Evolutionary conservation across 2,113 vertebrate genomes (phyloP).

Genomic region (Labrus mixtus): DNA sequence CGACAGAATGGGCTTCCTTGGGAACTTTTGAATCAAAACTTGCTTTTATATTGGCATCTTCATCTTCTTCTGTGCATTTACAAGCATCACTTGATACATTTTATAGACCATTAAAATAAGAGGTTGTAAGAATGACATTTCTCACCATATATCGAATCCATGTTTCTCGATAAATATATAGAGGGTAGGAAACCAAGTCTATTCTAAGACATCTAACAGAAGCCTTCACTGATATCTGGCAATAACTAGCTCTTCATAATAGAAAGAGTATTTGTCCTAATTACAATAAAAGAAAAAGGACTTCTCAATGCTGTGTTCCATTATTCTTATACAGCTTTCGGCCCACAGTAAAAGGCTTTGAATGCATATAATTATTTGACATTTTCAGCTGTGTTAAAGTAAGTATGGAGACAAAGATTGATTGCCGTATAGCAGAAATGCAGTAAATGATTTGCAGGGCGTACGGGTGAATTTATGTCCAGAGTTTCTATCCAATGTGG

Average conservation of each 20-base stretch:
- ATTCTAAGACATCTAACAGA: conserved; percentile 26
- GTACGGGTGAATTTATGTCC: conserved; percentile 36
- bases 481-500: conserved; percentile 15
- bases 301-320: conserved; percentile 52
- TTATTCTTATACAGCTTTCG: conserved; percentile 60
- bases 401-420: conserved; percentile 40
- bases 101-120: conserved; percentile 41
- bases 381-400: conserved; percentile 49
- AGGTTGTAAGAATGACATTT: conserved; percentile 18
- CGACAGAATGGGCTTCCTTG: conserved; percentile 56
- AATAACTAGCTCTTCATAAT: conserved; percentile 46
- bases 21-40: conserved; percentile 61
- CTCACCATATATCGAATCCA: not conserved
- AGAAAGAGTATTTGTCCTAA: conserved; percentile 53
- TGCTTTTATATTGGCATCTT: conserved; percentile 46
- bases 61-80: conserved; percentile 28
- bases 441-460: conserved; percentile 36
- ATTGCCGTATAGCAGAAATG: conserved; percentile 42
- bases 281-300: conserved; percentile 50
- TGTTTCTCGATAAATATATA: conserved; percentile 41
- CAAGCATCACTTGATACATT: conserved; percentile 22
- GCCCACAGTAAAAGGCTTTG: conserved; percentile 35
- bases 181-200: conserved; percentile 13
- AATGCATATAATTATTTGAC: conserved; percentile 54
- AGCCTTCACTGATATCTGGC: conserved; percentile 16